Evolutionary conservation across 2,888 invertebrate species (phyloP).

Genomic region (Acleris emargana): DNA sequence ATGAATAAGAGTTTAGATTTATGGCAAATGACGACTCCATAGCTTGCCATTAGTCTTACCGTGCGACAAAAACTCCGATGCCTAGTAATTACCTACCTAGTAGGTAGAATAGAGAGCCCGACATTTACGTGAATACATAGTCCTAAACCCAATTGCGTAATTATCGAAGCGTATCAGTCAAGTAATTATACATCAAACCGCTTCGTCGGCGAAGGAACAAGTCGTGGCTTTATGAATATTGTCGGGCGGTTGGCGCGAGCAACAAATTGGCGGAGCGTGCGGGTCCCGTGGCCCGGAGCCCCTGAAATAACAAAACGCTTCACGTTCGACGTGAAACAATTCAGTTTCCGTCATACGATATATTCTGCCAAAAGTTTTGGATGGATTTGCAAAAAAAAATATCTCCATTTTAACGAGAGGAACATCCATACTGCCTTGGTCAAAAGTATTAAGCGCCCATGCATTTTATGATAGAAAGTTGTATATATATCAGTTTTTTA

Average conservation of each 20-base stretch:
- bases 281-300: not conserved
- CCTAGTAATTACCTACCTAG: no score
- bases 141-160: no score
- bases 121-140: no score
- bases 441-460: no score
- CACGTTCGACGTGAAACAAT: not conserved
- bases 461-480: no score
- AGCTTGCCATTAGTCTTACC: no score
- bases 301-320: not conserved
- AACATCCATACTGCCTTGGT: no score
- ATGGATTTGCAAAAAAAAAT: not conserved
- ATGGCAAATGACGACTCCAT: no score
- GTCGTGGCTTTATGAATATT: slow-evolving; percentile 1
- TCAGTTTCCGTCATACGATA: not conserved
- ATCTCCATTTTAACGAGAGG: not conserved
- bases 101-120: no score
- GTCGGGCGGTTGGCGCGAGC: slow-evolving; percentile 5
- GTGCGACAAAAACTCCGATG: no score
- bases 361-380: not conserved
- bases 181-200: not conserved
- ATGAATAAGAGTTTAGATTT: no score
- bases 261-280: slow-evolving; percentile 9
- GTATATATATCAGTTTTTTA: no score
- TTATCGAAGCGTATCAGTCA: not conserved
- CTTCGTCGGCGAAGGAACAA: not conserved